Evolutionary conservation across 2,797 vertebrate genomes (phyloP).

Genomic region (Macroramphosus scolopax): DNA sequence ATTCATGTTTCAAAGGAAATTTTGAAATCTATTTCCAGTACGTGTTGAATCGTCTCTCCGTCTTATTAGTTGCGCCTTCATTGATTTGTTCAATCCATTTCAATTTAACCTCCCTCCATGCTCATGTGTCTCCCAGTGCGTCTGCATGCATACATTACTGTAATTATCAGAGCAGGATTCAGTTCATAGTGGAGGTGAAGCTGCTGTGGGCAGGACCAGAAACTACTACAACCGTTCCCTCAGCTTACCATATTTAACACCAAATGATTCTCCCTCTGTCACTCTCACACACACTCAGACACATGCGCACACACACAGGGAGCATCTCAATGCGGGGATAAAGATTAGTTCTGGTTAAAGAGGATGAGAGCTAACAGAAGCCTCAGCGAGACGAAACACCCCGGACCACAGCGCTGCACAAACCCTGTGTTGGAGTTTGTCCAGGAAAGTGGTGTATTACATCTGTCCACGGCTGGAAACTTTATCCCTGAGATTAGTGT

Average conservation of each 20-base stretch:
- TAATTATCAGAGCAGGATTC: conserved; percentile 12
- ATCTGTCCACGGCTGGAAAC: conserved; percentile 28
- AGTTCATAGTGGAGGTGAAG: conserved; percentile 14
- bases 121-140: conserved; percentile 5
- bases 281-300: not conserved
- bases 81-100: conserved; percentile 20
- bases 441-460: conserved; percentile 29
- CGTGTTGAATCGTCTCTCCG: conserved; percentile 15
- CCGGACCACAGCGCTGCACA: conserved; percentile 20
- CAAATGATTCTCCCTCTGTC: conserved; percentile 13
- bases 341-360: conserved; percentile 69
- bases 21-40: conserved; percentile 6
- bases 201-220: conserved; percentile 20
- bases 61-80: conserved; percentile 18
- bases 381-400: conserved; percentile 18
- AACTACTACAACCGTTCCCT: conserved; percentile 29
- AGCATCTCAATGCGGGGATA: conserved; percentile 45
- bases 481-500: conserved; percentile 50
- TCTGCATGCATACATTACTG: conserved; percentile 11
- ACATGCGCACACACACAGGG: not conserved
- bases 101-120: conserved; percentile 17
- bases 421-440: conserved; percentile 25
- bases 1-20: conserved; percentile 12
- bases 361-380: conserved; percentile 53
- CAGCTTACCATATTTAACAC: conserved; percentile 28